phyloP scores from a whole-genome alignment of 2,113 vertebrate genomes.

The Holacanthus passer region DNA sequence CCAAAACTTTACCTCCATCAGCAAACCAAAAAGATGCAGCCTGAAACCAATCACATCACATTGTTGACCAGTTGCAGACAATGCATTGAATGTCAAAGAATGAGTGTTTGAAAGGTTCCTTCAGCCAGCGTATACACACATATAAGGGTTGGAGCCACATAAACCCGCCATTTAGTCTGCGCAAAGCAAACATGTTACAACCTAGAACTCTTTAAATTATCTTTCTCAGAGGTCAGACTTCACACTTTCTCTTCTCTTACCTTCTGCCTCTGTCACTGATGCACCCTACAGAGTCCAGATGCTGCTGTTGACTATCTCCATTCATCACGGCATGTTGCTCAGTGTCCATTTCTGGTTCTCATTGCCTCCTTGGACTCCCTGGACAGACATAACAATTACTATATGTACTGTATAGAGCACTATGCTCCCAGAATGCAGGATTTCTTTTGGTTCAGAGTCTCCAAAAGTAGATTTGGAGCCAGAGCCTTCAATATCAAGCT shows the following conservation, averaged over 20 bases:
- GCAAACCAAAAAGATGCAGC: background rate
- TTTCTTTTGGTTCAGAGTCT: too few species aligned
- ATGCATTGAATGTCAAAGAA: background rate
- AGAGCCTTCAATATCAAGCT: too few species aligned
- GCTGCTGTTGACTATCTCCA: background rate
- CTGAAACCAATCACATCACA: background rate
- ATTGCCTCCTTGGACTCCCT: background rate
- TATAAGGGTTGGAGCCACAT: too few species aligned
- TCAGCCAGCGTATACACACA: background rate
- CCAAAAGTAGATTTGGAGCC: too few species aligned
- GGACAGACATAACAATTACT: background rate
- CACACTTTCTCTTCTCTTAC: background rate
- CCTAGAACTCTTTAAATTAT: background rate
- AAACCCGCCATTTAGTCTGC: too few species aligned
- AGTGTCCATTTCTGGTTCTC: background rate
- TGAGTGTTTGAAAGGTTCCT: background rate
- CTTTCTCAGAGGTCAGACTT: background rate
- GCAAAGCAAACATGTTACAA: too few species aligned
- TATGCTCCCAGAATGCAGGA: too few species aligned
- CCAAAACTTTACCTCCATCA: background rate
- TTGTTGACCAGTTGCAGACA: background rate
- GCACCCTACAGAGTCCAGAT: background rate
- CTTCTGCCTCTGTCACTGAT: background rate
- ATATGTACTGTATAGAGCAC: too few species aligned
- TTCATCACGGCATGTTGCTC: background rate